Conservation (phyloP, 2,888 invertebrate genomes). For the Dolichopus griseipennis region DNA sequence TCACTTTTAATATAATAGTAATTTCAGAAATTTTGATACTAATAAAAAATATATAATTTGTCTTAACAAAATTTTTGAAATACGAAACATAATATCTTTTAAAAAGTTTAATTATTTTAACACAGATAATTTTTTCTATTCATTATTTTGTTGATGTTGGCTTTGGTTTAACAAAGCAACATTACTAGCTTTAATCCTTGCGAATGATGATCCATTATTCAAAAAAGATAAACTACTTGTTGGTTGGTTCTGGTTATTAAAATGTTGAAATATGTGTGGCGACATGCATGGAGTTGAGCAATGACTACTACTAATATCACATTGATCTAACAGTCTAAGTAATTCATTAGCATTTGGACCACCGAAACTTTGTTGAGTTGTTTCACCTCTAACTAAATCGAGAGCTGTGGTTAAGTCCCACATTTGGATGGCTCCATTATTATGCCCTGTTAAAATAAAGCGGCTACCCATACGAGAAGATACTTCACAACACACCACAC, state of each 20-base stretch:
- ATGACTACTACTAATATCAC: constrained; percentile 78
- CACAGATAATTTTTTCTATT: not conserved
- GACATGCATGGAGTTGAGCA: constrained; percentile 66
- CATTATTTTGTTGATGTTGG: constrained; percentile 22
- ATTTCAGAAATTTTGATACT: too few species aligned
- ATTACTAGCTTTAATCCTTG: constrained; percentile 51
- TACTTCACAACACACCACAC: constrained; percentile 96
- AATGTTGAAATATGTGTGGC: constrained; percentile 40
- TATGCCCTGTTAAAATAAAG: constrained; percentile 85
- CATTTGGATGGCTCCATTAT: constrained; percentile 90
- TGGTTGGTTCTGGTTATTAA: not conserved
- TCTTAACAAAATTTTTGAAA: too few species aligned
- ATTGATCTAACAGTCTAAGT: constrained; percentile 82
- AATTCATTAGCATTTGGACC: constrained; percentile 92
- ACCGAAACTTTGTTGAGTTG: constrained; percentile 52
- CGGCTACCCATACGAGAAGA: constrained; percentile 87
- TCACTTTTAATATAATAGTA: too few species aligned
- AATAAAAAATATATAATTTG: too few species aligned
- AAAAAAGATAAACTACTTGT: not conserved
- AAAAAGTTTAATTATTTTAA: too few species aligned
- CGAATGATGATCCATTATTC: constrained; percentile 39
- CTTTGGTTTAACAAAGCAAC: constrained; percentile 54
- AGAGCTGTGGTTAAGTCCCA: constrained; percentile 97
- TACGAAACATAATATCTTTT: too few species aligned
- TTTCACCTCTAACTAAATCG: constrained; percentile 74